Conservation (phyloP, 1,140 invertebrate genomes). For the Hylyphantes graminicola region DNA sequence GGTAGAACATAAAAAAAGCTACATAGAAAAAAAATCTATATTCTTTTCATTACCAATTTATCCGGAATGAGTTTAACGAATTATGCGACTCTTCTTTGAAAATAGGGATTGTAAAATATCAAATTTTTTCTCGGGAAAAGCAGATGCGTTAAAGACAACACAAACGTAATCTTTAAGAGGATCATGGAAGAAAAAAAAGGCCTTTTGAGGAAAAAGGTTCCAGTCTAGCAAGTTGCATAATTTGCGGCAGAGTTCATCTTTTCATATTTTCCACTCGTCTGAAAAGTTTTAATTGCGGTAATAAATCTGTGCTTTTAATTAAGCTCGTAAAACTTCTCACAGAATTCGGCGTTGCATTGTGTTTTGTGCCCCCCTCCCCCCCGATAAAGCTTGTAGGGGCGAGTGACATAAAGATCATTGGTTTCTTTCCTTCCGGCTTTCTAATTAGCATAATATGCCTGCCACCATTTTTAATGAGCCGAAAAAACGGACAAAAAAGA, state of each 20-base stretch:
- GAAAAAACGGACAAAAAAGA: conserved; percentile 60
- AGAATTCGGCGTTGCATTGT: conserved; percentile 39
- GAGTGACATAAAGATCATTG: conserved; percentile 57
- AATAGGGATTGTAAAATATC: background rate
- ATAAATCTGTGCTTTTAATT: conserved; percentile 61
- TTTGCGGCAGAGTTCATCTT: conserved; percentile 59
- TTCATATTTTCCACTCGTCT: conserved; percentile 61
- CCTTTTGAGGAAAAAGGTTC: conserved; percentile 53
- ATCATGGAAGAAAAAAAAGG: conserved; percentile 15
- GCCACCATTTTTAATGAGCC: conserved; percentile 61
- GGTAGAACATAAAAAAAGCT: too few species aligned
- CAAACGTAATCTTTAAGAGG: conserved; percentile 2
- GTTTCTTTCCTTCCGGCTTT: conserved; percentile 58
- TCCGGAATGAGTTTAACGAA: too few species aligned
- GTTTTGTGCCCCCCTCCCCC: conserved; percentile 38
- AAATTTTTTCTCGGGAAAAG: background rate
- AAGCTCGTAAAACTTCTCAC: conserved; percentile 58
- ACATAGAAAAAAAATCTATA: too few species aligned
- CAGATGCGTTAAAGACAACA: conserved; percentile 28
- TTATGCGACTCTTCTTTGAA: too few species aligned
- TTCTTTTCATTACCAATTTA: too few species aligned
- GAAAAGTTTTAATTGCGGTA: conserved; percentile 61
- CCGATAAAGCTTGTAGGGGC: conserved; percentile 49
- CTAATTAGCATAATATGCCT: conserved; percentile 61
- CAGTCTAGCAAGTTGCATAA: conserved; percentile 58